A percentile compares a stretch with the other conserved stretches of the same genome.
phyloP scores from a whole-genome alignment of 2,888 invertebrate species.

The Trachelus stipa region DNA sequence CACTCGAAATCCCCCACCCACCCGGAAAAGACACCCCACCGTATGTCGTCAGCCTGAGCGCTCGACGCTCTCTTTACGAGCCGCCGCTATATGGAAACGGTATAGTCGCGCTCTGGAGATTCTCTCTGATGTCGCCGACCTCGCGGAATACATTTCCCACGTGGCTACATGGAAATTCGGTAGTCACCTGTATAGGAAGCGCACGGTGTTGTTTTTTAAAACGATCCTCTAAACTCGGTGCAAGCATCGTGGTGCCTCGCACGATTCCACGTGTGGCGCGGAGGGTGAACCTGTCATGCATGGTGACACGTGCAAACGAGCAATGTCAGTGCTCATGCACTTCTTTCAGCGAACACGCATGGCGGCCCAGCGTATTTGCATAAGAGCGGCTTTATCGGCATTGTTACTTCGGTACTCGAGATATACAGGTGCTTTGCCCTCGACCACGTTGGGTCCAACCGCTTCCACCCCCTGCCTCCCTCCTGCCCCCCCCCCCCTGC shows the following conservation, averaged over 20 bases:
- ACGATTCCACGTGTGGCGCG: background rate
- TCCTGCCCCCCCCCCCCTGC: background rate
- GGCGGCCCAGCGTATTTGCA: conserved; percentile 3
- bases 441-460: background rate
- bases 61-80: background rate
- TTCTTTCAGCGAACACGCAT: background rate
- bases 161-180: background rate
- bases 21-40: background rate
- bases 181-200: background rate
- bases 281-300: background rate
- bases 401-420: conserved; percentile 3
- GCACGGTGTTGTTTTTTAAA: background rate
- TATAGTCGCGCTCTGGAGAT: background rate
- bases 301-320: background rate
- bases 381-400: conserved; percentile 11
- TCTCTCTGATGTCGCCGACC: too few species aligned
- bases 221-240: background rate
- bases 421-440: conserved; percentile 1
- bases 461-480: background rate
- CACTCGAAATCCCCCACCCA: conserved; percentile 13
- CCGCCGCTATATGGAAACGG: background rate
- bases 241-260: background rate
- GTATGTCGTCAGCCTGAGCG: background rate
- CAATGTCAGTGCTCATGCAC: background rate
- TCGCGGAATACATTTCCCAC: too few species aligned